Evolutionary conservation across 2,888 invertebrate species (phyloP), one percentile per base, ranked within the genome.

Genomic region (Tetramorium bicarinatum): DNA sequence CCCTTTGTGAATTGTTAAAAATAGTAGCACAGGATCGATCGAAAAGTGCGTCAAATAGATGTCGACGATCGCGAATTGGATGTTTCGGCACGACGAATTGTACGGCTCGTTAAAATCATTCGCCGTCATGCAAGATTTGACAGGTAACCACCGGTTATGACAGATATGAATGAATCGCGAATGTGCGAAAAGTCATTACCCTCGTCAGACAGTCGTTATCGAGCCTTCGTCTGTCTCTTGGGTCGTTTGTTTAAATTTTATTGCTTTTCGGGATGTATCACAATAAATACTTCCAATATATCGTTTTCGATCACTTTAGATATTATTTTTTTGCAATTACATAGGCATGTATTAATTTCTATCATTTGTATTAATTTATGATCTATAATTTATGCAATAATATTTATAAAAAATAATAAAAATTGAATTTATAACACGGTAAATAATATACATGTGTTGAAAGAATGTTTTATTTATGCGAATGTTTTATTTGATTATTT

Each of bases 51-150:
- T 72, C 47, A 72, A 72, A 72, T 72, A 72, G 72, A 80, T 47
- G 59, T 44, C 18, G 56, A 11, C 47, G 21, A 71, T 47, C 9
- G 18, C 44, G 44, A 56, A 71, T 67, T 34, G 21, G 34, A 79
- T 13, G 75, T 75, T 77, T 66, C 25, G 25, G 25, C 9, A 41
- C 56, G 71, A 25, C 21, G 47, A 34, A 21, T 49, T 59, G 74
- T 72, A 25, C 25, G 59, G 74, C 59, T 80, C 59, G 79, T 80
- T 80, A 80, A 80, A 80, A 72, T 72, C 38, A 79, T 79, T 56
- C 25, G 56, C 34, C 74, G 47, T 59, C 47, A 38, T 47, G 38
- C 21, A 38, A 59, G 1, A 21, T 71, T 80, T 80, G 74, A 80
- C 59, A 59, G 56, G 34, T 13, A 29, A 56, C 59, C 47, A 47